Conservation (phyloP, 2,113 vertebrate genomes). For the Panurus biarmicus region DNA sequence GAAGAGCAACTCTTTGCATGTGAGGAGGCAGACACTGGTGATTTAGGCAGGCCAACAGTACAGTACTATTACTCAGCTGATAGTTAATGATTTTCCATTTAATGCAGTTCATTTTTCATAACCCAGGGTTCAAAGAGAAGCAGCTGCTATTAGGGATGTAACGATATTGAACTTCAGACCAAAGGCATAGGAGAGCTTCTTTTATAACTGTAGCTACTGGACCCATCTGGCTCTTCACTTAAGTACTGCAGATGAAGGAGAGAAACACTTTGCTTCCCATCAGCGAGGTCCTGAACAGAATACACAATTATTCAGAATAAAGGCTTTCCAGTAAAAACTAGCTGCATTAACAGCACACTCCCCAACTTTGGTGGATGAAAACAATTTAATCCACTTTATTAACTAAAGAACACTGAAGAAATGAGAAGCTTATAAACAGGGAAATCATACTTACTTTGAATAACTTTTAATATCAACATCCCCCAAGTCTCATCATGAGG, state of each 20-base stretch:
- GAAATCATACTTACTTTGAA: not conserved
- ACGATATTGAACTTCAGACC: constrained; percentile 61
- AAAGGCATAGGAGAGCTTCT: constrained; percentile 34
- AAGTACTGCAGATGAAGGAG: constrained; percentile 24
- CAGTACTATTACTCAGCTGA: constrained; percentile 54
- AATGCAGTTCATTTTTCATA: constrained; percentile 65
- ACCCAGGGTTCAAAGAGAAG: constrained; percentile 65
- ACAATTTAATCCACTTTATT: constrained; percentile 14
- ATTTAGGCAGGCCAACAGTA: constrained; percentile 42
- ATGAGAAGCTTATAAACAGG: not conserved
- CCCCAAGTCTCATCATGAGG: not conserved
- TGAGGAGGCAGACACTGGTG: constrained; percentile 27
- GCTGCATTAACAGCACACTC: not conserved
- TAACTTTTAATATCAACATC: not conserved
- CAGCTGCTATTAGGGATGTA: constrained; percentile 56
- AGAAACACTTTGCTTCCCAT: constrained; percentile 53
- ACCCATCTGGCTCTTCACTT: constrained; percentile 54
- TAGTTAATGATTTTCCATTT: constrained; percentile 71
- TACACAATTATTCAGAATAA: constrained; percentile 50
- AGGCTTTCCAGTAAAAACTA: constrained; percentile 49
- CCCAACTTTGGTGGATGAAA: constrained; percentile 17
- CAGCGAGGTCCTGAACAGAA: constrained; percentile 38
- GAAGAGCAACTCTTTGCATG: constrained; percentile 30
- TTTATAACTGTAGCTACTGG: constrained; percentile 37
- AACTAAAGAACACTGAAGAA: constrained; percentile 1